A percentile compares a stretch with the other conserved stretches of the same genome.
phyloP scores from a whole-genome alignment of 2,797 vertebrate genomes.

The Ataeniobius toweri region DNA sequence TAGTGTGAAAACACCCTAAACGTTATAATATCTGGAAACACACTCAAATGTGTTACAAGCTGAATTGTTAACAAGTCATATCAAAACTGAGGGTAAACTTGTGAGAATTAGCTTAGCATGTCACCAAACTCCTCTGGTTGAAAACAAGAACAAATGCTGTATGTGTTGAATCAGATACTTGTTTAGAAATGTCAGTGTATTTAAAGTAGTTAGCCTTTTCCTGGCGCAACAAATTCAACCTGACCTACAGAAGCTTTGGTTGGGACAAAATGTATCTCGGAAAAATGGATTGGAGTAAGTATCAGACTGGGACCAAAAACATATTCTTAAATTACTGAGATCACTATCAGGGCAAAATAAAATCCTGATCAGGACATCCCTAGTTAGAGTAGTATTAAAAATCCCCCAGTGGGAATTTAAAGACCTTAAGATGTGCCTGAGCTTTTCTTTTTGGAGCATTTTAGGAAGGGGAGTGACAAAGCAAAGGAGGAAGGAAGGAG shows the following conservation, averaged over 20 bases:
- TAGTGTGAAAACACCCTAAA: not conserved
- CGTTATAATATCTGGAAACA: not conserved
- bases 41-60: not conserved
- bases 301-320: not conserved
- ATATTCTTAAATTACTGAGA: not conserved
- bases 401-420: not conserved
- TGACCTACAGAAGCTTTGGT: too few species aligned
- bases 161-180: not conserved
- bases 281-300: not conserved
- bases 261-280: too few species aligned
- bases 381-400: not conserved
- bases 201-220: too few species aligned
- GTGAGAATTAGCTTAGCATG: too few species aligned
- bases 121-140: not conserved
- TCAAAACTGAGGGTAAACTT: not conserved
- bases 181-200: not conserved
- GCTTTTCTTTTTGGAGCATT: conserved; percentile 33
- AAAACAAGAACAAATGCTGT: not conserved
- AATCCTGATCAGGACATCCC: not conserved
- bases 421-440: conserved; percentile 55
- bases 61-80: not conserved
- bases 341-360: not conserved
- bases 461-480: conserved; percentile 9
- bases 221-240: too few species aligned
- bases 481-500: conserved; percentile 1